A percentile compares a stretch with the other conserved stretches of the same genome.
Conservation (phyloP, 30 jellyfish, hydroid and myxozoan species). For the Haliclystus octoradiatus region DNA sequence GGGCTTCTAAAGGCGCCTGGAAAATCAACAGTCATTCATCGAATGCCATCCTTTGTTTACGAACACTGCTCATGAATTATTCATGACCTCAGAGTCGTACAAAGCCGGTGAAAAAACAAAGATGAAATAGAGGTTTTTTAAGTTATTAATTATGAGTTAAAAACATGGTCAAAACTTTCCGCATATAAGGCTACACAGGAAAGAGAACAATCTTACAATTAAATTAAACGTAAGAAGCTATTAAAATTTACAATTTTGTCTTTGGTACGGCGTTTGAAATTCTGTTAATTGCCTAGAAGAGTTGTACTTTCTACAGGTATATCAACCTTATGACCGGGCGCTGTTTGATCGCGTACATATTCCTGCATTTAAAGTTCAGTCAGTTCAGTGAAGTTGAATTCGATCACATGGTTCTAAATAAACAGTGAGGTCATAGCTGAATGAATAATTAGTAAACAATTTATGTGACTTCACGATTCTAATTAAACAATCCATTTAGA, state of each 20-base stretch:
- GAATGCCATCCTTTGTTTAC: constrained; percentile 76
- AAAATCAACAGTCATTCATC: constrained; percentile 73
- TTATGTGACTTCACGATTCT: background rate
- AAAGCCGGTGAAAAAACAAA: too few species aligned
- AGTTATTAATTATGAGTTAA: too few species aligned
- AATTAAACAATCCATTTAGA: background rate
- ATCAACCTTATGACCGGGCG: background rate
- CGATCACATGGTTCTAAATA: background rate
- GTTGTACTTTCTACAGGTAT: background rate
- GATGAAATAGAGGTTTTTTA: too few species aligned
- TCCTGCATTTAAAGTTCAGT: background rate
- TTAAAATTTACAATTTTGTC: too few species aligned
- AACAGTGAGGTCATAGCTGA: background rate
- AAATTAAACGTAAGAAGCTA: too few species aligned
- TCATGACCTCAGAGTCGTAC: constrained; percentile 12
- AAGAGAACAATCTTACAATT: too few species aligned
- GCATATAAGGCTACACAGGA: background rate
- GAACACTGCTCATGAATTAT: constrained; percentile 53
- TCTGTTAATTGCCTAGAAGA: too few species aligned
- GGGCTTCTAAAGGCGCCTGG: constrained; percentile 7
- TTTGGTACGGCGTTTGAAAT: too few species aligned
- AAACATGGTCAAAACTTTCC: too few species aligned
- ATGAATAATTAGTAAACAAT: background rate
- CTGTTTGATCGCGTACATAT: background rate
- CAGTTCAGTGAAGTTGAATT: background rate